A percentile compares a stretch with the other conserved stretches of the same genome.
Conservation (phyloP, 2,888 invertebrate species). For the Asteroscopus sphinx region DNA sequence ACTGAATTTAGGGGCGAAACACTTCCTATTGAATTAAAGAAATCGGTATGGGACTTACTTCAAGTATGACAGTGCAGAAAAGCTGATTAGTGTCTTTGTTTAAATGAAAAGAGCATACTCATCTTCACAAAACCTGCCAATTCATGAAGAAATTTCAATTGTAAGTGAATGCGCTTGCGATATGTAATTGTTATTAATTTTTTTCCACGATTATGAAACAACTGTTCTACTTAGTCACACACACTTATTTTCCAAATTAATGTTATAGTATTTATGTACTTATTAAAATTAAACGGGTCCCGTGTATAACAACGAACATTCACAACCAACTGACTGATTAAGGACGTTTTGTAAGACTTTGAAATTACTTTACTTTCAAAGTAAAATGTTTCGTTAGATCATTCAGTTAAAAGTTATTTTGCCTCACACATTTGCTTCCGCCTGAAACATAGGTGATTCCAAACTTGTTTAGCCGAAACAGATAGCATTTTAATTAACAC, state of each 20-base stretch:
- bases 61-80: neutral
- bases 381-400: slow-evolving; percentile 66
- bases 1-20: neutral
- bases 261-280: slow-evolving; percentile 50
- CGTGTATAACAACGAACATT: slow-evolving; percentile 68
- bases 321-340: slow-evolving; percentile 76
- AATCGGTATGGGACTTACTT: neutral
- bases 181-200: slow-evolving; percentile 11
- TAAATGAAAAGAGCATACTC: slow-evolving; percentile 26
- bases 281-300: slow-evolving; percentile 57
- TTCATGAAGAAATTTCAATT: slow-evolving; percentile 15
- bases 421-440: slow-evolving; percentile 54
- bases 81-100: slow-evolving; percentile 18
- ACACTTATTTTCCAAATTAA: slow-evolving; percentile 26
- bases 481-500: slow-evolving; percentile 81
- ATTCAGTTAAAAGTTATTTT: slow-evolving; percentile 65
- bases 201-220: slow-evolving; percentile 12
- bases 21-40: neutral
- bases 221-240: slow-evolving; percentile 5
- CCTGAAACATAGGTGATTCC: slow-evolving; percentile 72
- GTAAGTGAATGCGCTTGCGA: slow-evolving; percentile 16
- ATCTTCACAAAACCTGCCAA: slow-evolving; percentile 21
- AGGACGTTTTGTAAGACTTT: slow-evolving; percentile 75
- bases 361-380: slow-evolving; percentile 61
- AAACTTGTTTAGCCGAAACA: slow-evolving; percentile 80